Base-by-base conservation (phyloP, 2,888 invertebrate species). In the Meandrusa payeni region DNA sequence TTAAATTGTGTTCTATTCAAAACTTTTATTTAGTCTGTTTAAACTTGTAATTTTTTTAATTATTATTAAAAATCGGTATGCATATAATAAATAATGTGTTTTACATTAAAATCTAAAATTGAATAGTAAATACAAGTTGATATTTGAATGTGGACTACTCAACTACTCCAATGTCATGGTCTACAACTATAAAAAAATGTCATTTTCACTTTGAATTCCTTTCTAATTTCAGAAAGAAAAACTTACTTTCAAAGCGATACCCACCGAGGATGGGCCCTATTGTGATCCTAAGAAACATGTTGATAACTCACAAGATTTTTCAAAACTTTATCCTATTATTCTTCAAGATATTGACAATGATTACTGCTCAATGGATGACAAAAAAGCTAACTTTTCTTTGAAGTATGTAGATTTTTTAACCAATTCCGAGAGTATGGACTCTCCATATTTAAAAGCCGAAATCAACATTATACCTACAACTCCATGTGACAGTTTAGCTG, bases 221-320 rank as follows among this genome's bases (percentile, higher is more conserved):
- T n/a, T n/a, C n/a, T n/a, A 24, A 51, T 82, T 80, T 46, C 78
- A 89, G 79, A 89, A 79, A 69, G 89, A 89, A 27, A 83, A 90
- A 49, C 74, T 91, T 24, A 80, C 80, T 33, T 82, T 83, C 61
- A 74, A 78, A 59, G 91, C 91, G 26, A 66, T 91, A 34, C 91
- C 91, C 32, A 90, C 89, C 27, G 61, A 88, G 59, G 77, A 77
- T 69, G 85, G 86, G 15, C 81, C 82, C 13, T 72, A 54, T 48
- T 81, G 78, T 65, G 66, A 70, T 50, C 32, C 61, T 13, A 62
- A 41, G 43, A 60, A 62, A 43, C 57, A 51, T 46, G 36, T 40
- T 34, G 46, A 41, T 26, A 49, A 41, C 11, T 43, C 45, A 22
- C 47, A 46, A 41, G 57, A 46, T 54, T 57, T 28, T 51, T 55